phyloP scores from a whole-genome alignment of 1,140 invertebrate species.

The Caenorhabditis inopinata region DNA sequence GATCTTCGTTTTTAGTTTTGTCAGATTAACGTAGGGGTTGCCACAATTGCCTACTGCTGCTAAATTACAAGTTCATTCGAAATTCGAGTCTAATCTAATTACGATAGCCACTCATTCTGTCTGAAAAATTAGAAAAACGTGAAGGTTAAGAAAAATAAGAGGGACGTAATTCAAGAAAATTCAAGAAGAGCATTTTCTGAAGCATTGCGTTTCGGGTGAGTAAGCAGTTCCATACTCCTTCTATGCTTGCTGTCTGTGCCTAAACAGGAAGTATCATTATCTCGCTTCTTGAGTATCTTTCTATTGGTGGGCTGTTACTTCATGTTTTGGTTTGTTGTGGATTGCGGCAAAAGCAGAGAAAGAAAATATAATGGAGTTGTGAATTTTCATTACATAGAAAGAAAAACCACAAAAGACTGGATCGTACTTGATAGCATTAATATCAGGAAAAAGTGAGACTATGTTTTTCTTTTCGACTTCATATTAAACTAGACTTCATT shows the following conservation, averaged over 20 bases:
- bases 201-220: conserved; percentile 16
- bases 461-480: too few species aligned
- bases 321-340: neutral
- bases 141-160: neutral
- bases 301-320: neutral
- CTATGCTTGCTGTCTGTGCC: conserved; percentile 7
- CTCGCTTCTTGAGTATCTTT: conserved; percentile 20
- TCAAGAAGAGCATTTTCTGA: neutral
- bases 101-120: neutral
- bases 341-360: too few species aligned
- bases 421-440: too few species aligned
- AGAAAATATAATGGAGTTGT: too few species aligned
- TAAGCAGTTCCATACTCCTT: conserved; percentile 1
- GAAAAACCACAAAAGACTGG: too few species aligned
- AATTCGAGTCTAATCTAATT: neutral
- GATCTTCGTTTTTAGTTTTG: neutral
- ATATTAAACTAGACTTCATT: too few species aligned
- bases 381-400: too few species aligned
- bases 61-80: neutral
- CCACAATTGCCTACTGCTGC: neutral
- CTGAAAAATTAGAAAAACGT: neutral
- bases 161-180: neutral
- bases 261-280: conserved; percentile 33
- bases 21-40: too few species aligned
- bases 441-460: too few species aligned